These are phyloP conservation scores for Phania funesta DNA, from an alignment of 2,888 invertebrate genomes.

Conservation along the genomic window DNA sequence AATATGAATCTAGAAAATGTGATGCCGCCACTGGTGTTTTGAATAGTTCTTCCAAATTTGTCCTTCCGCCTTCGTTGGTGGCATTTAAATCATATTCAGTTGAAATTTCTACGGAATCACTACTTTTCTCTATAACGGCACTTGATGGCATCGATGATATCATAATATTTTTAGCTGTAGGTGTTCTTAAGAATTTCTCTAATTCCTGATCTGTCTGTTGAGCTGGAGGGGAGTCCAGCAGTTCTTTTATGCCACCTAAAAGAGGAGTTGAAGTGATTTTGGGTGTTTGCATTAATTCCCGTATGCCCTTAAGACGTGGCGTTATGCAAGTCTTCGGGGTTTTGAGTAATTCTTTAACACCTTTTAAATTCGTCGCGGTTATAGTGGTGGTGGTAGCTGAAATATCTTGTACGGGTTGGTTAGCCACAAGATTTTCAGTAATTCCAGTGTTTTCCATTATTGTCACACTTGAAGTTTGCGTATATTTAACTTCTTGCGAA, in stretches of 20 bases:
- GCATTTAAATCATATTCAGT: constrained; percentile 75
- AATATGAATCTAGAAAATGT: constrained; percentile 60
- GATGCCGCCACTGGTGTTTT: constrained; percentile 70
- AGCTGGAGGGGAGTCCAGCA: background rate
- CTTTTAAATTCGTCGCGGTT: constrained; percentile 31
- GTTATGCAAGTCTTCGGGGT: constrained; percentile 72
- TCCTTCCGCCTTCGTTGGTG: constrained; percentile 66
- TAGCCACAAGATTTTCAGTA: background rate
- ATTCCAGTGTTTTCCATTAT: background rate
- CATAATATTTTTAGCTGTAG: constrained; percentile 76
- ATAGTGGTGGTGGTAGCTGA: background rate
- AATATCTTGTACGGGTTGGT: background rate
- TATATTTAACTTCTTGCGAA: background rate
- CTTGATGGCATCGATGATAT: constrained; percentile 76
- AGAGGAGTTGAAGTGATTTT: constrained; percentile 41
- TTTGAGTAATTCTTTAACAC: constrained; percentile 71
- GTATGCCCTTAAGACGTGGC: constrained; percentile 69
- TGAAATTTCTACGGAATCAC: constrained; percentile 69
- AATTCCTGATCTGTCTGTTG: constrained; percentile 55
- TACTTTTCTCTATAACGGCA: constrained; percentile 71
- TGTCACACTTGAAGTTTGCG: constrained; percentile 40
- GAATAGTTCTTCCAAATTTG: constrained; percentile 75
- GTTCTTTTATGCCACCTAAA: constrained; percentile 36
- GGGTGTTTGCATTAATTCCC: constrained; percentile 69
- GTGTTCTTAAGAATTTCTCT: constrained; percentile 75